Conservation (phyloP, 2,888 invertebrate genomes). For the Chromoteleia sp. region DNA sequence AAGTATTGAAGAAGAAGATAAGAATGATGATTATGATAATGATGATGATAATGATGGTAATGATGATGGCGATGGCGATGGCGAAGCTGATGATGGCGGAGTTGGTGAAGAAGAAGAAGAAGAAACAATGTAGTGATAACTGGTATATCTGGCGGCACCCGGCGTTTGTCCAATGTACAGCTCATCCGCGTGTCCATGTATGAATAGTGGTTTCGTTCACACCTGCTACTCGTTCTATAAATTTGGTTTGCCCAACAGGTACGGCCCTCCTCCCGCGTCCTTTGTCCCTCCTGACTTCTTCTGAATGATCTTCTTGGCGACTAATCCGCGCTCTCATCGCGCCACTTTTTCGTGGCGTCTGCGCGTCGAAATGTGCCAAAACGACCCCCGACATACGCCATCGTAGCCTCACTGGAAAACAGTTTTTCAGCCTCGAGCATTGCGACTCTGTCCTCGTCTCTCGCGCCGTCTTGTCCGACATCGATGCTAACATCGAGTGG, state of each 20-base stretch:
- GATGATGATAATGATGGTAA: too few species aligned
- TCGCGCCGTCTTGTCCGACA: constrained; percentile 60
- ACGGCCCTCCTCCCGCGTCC: constrained; percentile 52
- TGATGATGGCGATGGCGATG: too few species aligned
- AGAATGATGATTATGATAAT: too few species aligned
- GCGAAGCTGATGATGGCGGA: too few species aligned
- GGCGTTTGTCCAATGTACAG: not conserved
- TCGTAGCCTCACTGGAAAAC: constrained; percentile 76
- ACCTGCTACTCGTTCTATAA: constrained; percentile 70
- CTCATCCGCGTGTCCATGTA: not conserved
- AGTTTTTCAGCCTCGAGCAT: constrained; percentile 74
- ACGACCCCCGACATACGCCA: constrained; percentile 71
- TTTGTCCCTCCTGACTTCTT: constrained; percentile 39
- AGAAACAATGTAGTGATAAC: too few species aligned
- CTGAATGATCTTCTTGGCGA: constrained; percentile 53
- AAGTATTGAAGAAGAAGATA: too few species aligned
- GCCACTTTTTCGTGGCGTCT: constrained; percentile 63
- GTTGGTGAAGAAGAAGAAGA: too few species aligned
- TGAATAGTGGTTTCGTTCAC: not conserved
- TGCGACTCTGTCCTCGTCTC: constrained; percentile 75
- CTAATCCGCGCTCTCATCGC: constrained; percentile 54
- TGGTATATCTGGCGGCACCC: too few species aligned
- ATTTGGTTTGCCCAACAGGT: constrained; percentile 69
- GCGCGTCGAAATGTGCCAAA: constrained; percentile 69
- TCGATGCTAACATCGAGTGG: constrained; percentile 80